These are phyloP conservation scores for Coilia nasus DNA, from an alignment of 2,797 vertebrate species.

Conservation along the genomic window DNA sequence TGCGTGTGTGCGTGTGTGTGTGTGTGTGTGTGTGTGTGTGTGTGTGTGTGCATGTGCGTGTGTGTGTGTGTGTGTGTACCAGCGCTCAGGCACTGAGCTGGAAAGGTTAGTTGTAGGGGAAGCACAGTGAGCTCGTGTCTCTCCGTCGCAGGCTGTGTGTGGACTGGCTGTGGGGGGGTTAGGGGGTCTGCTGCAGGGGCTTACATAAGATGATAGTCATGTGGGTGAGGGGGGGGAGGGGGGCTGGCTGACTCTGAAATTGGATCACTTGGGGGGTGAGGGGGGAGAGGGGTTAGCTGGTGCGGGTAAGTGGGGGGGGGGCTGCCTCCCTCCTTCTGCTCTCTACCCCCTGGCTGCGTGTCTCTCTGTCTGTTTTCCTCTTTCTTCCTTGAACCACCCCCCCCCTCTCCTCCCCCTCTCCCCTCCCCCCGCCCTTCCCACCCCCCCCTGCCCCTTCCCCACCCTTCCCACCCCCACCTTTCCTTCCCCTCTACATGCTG, in stretches of 20 bases:
- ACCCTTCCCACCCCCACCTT: background rate
- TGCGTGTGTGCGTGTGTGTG: no score
- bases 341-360: background rate
- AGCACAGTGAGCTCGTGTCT: background rate
- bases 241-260: slow-evolving; percentile 11
- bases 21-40: background rate
- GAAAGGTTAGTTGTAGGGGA: slow-evolving; percentile 7
- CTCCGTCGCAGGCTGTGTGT: background rate
- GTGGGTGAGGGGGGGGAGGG: background rate
- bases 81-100: background rate
- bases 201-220: slow-evolving; percentile 10
- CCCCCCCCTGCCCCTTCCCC: background rate
- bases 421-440: background rate
- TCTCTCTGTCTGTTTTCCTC: slow-evolving; percentile 1
- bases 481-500: background rate
- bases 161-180: background rate
- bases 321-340: background rate
- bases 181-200: background rate
- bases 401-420: background rate
- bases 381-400: no score
- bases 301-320: background rate
- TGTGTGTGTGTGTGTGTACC: background rate
- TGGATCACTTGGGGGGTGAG: background rate
- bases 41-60: no score
- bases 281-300: no score